phyloP scores from a whole-genome alignment of 2,797 vertebrate species.

The Falco rusticolus region DNA sequence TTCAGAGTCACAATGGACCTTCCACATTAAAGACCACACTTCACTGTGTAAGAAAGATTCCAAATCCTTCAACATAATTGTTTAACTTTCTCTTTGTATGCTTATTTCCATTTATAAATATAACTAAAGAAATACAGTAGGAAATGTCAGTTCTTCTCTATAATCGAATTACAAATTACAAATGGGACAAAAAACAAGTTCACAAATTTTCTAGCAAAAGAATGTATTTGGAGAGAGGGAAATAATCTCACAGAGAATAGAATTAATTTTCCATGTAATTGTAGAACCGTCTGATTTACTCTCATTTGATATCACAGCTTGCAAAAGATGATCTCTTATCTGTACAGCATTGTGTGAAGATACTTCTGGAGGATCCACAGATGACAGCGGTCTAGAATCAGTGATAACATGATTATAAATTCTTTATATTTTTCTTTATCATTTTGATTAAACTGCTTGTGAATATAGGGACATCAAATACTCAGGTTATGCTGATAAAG shows the following conservation, averaged over 20 bases:
- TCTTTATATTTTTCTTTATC: not conserved
- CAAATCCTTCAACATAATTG: not conserved
- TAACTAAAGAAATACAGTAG: not conserved
- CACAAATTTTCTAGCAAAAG: not conserved
- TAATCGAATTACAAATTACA: not conserved
- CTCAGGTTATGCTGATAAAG: not conserved
- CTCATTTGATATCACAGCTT: not conserved
- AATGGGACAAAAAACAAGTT: not conserved
- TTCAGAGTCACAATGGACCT: not conserved
- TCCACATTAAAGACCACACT: fast-evolving
- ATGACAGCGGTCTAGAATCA: not conserved
- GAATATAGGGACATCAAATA: not conserved
- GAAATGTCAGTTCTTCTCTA: not conserved
- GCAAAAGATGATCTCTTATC: not conserved
- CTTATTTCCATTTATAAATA: not conserved
- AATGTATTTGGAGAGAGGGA: not conserved
- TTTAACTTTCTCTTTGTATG: not conserved
- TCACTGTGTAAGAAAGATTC: not conserved
- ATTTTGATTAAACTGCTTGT: not conserved
- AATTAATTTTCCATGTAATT: not conserved
- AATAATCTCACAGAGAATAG: not conserved
- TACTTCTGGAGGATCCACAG: not conserved
- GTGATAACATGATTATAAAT: not conserved
- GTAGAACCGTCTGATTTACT: not conserved
- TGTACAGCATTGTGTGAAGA: not conserved